A percentile compares a stretch with the other conserved stretches of the same genome.
phyloP scores from a whole-genome alignment of 2,797 vertebrate species.

The Pogoniulus pusillus region DNA sequence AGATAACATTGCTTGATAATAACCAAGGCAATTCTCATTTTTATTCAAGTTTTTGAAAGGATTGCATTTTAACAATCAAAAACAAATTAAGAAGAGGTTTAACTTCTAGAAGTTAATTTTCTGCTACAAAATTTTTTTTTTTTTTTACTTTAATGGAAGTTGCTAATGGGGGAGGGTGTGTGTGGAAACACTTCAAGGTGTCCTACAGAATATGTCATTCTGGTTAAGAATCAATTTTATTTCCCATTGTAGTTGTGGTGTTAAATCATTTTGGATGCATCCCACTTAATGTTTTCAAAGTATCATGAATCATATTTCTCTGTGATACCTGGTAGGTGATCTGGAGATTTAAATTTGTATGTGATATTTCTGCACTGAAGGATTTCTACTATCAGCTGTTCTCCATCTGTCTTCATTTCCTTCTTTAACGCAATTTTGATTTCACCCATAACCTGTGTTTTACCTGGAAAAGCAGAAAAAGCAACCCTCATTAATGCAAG shows the following conservation, averaged over 20 bases:
- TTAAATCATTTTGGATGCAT: background rate
- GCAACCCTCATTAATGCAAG: background rate
- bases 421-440: slow-evolving; percentile 98
- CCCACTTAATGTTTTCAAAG: background rate
- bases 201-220: background rate
- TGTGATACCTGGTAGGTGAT: slow-evolving; percentile 93
- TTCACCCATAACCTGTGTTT: slow-evolving; percentile 97
- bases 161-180: background rate
- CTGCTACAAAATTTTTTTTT: background rate
- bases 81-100: background rate
- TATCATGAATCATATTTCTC: background rate
- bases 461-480: slow-evolving; percentile 78
- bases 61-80: background rate
- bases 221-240: background rate
- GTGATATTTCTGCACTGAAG: slow-evolving; percentile 99
- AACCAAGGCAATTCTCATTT: background rate
- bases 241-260: background rate
- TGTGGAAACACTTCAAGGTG: background rate
- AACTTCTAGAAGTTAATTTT: background rate
- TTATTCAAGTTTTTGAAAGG: background rate
- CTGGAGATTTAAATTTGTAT: slow-evolving; percentile 98
- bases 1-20: background rate
- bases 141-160: background rate
- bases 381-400: slow-evolving; percentile 95
- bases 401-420: slow-evolving; percentile 97